Conservation (phyloP, 2,113 vertebrate genomes). For the Cololabis saira region DNA sequence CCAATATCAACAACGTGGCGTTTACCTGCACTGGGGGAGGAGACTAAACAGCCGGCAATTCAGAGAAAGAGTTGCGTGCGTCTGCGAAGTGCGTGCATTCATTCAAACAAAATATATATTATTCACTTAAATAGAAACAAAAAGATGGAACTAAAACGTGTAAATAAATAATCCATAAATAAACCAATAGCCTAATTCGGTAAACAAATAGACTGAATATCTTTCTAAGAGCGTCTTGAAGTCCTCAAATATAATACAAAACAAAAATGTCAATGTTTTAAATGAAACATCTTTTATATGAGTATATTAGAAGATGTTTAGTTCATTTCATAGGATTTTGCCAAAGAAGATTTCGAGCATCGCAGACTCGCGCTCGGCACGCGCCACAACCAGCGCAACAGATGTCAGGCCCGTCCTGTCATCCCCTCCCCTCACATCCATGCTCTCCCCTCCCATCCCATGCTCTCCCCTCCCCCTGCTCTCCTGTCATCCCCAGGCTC, state of each 20-base stretch:
- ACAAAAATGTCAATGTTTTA: not conserved
- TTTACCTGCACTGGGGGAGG: conserved; percentile 61
- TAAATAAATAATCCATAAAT: too few relatives aligned
- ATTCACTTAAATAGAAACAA: too few relatives aligned
- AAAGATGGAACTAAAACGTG: too few relatives aligned
- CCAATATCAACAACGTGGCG: conserved; percentile 32
- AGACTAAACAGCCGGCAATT: not conserved
- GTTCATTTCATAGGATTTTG: not conserved
- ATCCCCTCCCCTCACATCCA: not conserved
- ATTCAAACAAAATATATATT: not conserved
- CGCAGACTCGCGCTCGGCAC: conserved; percentile 81
- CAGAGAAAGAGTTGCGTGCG: not conserved
- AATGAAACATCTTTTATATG: not conserved
- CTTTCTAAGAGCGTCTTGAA: not conserved
- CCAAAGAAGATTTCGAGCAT: not conserved
- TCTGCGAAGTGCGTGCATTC: not conserved
- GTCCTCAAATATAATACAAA: not conserved
- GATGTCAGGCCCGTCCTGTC: conserved; percentile 53
- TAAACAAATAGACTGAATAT: too few relatives aligned
- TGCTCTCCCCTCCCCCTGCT: not conserved
- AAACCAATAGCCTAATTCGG: too few relatives aligned
- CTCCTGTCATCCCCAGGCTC: not conserved
- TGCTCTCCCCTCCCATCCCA: not conserved
- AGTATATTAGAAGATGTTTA: not conserved
- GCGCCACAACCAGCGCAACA: conserved; percentile 75